Evolutionary conservation across 1,140 invertebrate species (phyloP), one percentile per base, ranked within the genome.

Genomic region (Caenorhabditis briggsae): DNA sequence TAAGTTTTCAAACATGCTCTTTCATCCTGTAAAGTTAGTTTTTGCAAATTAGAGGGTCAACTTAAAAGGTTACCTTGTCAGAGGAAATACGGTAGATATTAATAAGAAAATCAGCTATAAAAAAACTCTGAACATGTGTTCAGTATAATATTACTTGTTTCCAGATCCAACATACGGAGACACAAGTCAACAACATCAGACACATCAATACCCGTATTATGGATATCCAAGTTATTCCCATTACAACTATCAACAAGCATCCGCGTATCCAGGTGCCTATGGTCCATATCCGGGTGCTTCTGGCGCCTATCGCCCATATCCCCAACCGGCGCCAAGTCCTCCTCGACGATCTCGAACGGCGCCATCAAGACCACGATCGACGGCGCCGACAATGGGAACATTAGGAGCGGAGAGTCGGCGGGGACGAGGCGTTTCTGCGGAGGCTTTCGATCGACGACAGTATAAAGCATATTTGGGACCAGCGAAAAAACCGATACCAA

Each of bases 261-360:
- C 70, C 16, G 86, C 82, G 43, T 83, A 82, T 74, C 82, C 87
- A n/a, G 87, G 83, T 55, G 83, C 87, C 3, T 88, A 84, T 64
- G 82, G 87, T 53, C 74, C 85, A 20, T 82, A 86, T 55, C 74
- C 85, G 20, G 83, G 84, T 5, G 84, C 83, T 2, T 84, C 87
- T 2, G 85, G 86, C 16, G 84, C 83, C 59, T 88, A 88, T 83
- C 82, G 88, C 16, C 59, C 85, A 6, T 88, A 85, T 64, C 88
- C 88, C n/a, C 88, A 88, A 85, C 88, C 88, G 7, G 82, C 89
- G 41, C 86, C 86, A 23, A 65, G 55, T 82, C 88, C 88, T 16
- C 88, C 74, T 23, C 16, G 87, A 70, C 53, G 86, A 55, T 87
- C 86, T 41, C 61, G 87, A 56, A 88, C 87, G 82, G 87, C 87